phyloP scores from a whole-genome alignment of 2,113 vertebrate genomes.

The Elephantulus edwardii region DNA sequence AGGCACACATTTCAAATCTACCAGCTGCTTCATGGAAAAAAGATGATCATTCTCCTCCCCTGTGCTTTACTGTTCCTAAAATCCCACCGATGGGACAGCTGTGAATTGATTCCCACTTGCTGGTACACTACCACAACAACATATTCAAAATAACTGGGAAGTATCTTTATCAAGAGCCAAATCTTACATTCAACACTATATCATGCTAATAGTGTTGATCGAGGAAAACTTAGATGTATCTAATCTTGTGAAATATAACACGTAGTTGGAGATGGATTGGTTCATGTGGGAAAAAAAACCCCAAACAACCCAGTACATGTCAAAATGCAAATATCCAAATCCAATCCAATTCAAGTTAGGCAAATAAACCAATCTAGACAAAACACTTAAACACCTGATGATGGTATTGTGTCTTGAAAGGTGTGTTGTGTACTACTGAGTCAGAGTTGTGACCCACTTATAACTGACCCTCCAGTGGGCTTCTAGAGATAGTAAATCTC shows the following conservation, averaged over 20 bases:
- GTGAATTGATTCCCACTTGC: too few species aligned
- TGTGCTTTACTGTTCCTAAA: too few species aligned
- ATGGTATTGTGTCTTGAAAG: background rate
- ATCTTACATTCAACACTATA: background rate
- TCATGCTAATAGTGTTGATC: background rate
- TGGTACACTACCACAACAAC: background rate
- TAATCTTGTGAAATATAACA: constrained; percentile 29
- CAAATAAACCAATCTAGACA: constrained; percentile 27
- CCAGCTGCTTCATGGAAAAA: too few species aligned
- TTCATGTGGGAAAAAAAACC: background rate
- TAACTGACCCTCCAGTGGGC: too few species aligned
- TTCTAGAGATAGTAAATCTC: too few species aligned
- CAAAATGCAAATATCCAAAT: background rate
- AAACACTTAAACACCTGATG: background rate
- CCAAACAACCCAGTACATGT: too few species aligned
- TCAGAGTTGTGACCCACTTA: too few species aligned
- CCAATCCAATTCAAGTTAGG: background rate
- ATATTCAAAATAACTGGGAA: background rate
- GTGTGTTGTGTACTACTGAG: too few species aligned
- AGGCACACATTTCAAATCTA: too few species aligned
- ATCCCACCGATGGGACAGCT: background rate
- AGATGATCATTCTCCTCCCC: too few species aligned
- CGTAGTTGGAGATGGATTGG: background rate
- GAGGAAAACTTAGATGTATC: constrained; percentile 19
- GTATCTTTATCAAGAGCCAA: constrained; percentile 9